phyloP scores from a whole-genome alignment of 2,797 vertebrate species.

The Percopsis omiscomaycus region DNA sequence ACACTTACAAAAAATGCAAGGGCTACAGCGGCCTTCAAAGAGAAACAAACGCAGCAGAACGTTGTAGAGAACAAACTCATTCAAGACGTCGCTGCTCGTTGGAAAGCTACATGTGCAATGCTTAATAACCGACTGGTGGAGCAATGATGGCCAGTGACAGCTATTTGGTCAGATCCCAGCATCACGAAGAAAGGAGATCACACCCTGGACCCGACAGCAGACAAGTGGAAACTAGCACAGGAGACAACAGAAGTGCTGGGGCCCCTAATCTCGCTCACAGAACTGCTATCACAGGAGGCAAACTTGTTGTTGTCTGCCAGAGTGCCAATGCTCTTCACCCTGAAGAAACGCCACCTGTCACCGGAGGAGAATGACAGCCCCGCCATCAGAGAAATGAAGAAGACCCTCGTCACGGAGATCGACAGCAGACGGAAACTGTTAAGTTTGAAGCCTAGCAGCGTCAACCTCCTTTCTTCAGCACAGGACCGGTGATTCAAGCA shows the following conservation, averaged over 20 bases:
- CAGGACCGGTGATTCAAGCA: slow-evolving; percentile 4
- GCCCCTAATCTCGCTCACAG: slow-evolving; percentile 13
- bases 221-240: slow-evolving; percentile 17
- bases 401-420: slow-evolving; percentile 1
- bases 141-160: slow-evolving; percentile 16
- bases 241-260: slow-evolving; percentile 6
- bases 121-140: slow-evolving; percentile 6
- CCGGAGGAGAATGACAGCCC: slow-evolving; percentile 11
- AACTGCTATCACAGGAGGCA: slow-evolving; percentile 8
- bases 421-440: slow-evolving; percentile 13
- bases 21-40: slow-evolving; percentile 1
- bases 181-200: slow-evolving; percentile 11
- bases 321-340: slow-evolving; percentile 15
- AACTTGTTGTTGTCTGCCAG: slow-evolving; percentile 11
- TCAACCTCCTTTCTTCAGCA: slow-evolving; percentile 24
- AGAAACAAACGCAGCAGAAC: slow-evolving; percentile 5
- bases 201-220: slow-evolving; percentile 12
- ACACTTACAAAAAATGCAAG: slow-evolving; percentile 5
- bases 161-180: slow-evolving; percentile 12
- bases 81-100: slow-evolving; percentile 8
- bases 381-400: slow-evolving; percentile 17
- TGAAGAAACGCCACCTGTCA: slow-evolving; percentile 14
- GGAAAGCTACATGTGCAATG: background rate
- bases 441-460: slow-evolving; percentile 8
- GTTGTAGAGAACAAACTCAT: slow-evolving; percentile 3